phyloP scores from a whole-genome alignment of 2,888 invertebrate genomes.

The Rhodophaea formosa region DNA sequence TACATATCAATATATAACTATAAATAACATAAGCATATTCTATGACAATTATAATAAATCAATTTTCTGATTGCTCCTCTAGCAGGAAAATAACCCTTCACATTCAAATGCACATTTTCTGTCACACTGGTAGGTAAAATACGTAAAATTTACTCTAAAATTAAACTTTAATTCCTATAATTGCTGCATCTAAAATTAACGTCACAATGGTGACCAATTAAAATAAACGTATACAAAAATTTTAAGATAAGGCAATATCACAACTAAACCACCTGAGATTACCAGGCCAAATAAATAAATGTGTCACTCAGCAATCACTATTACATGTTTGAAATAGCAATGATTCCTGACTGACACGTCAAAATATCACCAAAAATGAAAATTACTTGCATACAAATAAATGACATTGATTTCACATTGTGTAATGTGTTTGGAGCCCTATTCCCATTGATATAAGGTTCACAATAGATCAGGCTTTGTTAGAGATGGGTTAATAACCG shows the following conservation, averaged over 20 bases:
- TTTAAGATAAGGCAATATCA: constrained; percentile 77
- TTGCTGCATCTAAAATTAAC: constrained; percentile 69
- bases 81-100: constrained; percentile 27
- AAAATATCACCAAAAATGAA: constrained; percentile 1
- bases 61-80: constrained; percentile 3
- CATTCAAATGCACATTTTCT: constrained; percentile 47
- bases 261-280: constrained; percentile 69
- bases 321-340: background rate
- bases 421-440: background rate
- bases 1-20: constrained; percentile 38
- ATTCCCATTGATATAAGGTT: background rate
- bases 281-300: constrained; percentile 66
- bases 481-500: too few species aligned
- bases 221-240: constrained; percentile 78
- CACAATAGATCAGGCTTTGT: too few species aligned
- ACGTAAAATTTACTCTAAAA: constrained; percentile 47
- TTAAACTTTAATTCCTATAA: constrained; percentile 52
- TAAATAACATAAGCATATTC: constrained; percentile 44
- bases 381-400: background rate
- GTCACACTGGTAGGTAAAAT: constrained; percentile 42
- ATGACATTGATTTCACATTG: background rate
- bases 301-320: constrained; percentile 20
- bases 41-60: constrained; percentile 20
- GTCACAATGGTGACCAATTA: constrained; percentile 66
- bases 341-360: background rate